Base-by-base conservation (phyloP, 2,113 vertebrate genomes). In the Varanus salvator region DNA sequence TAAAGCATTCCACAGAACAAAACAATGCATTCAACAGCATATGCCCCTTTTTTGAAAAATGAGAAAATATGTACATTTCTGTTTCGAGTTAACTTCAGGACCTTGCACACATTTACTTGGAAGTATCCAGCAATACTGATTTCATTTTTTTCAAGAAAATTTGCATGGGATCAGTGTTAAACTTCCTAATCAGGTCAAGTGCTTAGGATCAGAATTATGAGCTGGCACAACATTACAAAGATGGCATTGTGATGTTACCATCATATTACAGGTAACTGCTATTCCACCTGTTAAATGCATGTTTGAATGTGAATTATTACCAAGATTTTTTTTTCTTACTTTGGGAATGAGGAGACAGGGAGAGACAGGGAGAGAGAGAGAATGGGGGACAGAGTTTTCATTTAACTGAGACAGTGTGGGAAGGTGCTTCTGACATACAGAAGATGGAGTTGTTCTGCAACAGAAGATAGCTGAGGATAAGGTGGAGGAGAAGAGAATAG, bases 381-480 rank as follows among this genome's bases (percentile, higher is more conserved):
- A 81, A 19, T 3, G 29, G 25, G 23, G n/a, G 5, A 80, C 4
- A 89, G 84, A 50, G 48, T 31, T 89, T 92, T 34, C 17, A 90
- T 8, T 71, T 25, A 89, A 89, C 44, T 29, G 7, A 83, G 50
- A 44, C 86, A 0, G 74, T 87, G 78, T 85, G 57, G 84, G 82
- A 92, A 25, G 3, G 69, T 84, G 71, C 31, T 88, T 92, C 77
- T 87, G 50, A 77, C 72, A 7, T 72, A 34, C 8, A 87, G 85
- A 92, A 85, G 8, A 78, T 17, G 78, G 74, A 84, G 78, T 89
- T 94, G 34, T 89, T 90, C 85, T 92, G 14, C 11, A 66, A 87
- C 87, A 27, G 76, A 93, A 0, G 21, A 31, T 17, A 84, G 29
- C 68, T 87, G 1, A 90, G 1, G 0, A 82, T 92, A 84, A 82